Percentiles rank a stretch among this genome's conserved stretches.
Evolutionary conservation across 2,888 invertebrate genomes (phyloP).

Genomic region (Apeira syringaria): DNA sequence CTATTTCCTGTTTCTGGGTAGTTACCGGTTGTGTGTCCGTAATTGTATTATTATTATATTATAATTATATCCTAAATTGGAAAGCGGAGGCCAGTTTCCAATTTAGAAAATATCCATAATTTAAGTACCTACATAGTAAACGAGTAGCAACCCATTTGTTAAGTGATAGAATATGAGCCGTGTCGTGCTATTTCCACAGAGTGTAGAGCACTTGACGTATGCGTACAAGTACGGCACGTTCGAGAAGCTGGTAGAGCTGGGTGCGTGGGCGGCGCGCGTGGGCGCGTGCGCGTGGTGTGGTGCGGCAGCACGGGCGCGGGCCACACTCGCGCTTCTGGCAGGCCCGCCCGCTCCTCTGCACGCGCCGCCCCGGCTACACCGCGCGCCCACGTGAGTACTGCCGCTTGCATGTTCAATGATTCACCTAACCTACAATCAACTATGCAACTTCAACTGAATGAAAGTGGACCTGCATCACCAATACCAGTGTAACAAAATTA

Average conservation of each 20-base stretch:
- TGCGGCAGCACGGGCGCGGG: slow-evolving; percentile 86
- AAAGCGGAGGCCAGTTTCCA: too few species aligned
- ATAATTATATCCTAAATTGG: too few species aligned
- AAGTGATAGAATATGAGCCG: too few species aligned
- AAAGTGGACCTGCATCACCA: too few species aligned
- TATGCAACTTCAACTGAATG: too few species aligned
- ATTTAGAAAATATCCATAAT: too few species aligned
- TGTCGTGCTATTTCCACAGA: slow-evolving; percentile 85
- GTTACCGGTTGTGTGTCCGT: too few species aligned
- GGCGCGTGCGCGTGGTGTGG: slow-evolving; percentile 92
- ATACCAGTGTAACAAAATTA: neutral
- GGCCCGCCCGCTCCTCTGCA: slow-evolving; percentile 36
- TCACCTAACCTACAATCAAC: neutral
- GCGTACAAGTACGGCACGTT: slow-evolving; percentile 98
- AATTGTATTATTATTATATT: too few species aligned
- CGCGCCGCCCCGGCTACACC: slow-evolving; percentile 21
- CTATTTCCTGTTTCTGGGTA: too few species aligned
- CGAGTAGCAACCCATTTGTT: too few species aligned
- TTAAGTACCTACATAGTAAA: too few species aligned
- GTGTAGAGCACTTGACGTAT: slow-evolving; percentile 94
- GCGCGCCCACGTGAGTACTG: slow-evolving; percentile 19
- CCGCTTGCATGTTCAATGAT: too few species aligned
- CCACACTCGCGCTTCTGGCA: slow-evolving; percentile 86
- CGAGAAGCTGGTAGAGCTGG: slow-evolving; percentile 95
- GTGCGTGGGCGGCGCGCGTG: slow-evolving; percentile 91